Base-by-base conservation (phyloP, 2,797 vertebrate genomes). In the Sebastes cheni region DNA sequence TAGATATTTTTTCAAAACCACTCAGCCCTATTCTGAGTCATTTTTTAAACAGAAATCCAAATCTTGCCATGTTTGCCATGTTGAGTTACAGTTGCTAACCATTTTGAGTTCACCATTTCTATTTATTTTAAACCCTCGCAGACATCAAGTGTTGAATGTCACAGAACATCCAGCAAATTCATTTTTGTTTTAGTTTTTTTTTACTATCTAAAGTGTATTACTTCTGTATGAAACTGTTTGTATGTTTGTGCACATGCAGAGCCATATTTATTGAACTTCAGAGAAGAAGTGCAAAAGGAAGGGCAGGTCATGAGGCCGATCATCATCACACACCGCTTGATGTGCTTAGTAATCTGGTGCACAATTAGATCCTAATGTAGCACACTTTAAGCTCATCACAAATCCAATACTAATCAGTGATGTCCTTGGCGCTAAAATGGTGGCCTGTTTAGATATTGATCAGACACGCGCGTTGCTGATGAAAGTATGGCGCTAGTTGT, bases 371-470 rank as follows among this genome's bases (percentile, higher is more conserved):
- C 89, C 93, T 93, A 93, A 94, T 92, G 89, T 75, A 5, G 84
- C 88, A 86, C 86, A 86, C 90, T 94, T 93, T 93, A 91, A 91
- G 89, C 92, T 94, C 92, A 94, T 94, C 94, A 87, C 91, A 95
- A 95, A 94, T 94, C 94, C 95, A 95, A 96, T 96, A 95, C 77
- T 93, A 93, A 94, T 96, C 95, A 93, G 91, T 29, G 77, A 75
- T 91, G 95, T 95, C 95, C 95, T 96, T 96, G 95, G 84, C 22
- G 62, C 87, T 84, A 89, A 93, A 92, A 94, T 91, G 91, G 80
- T 75, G 70, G 86, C 67, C 81, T 80, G 86, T 95, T 93, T 84
- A 88, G 92, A 88, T 94, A 96, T 96, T 65, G 94, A 96, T 94
- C 85, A 82, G 81, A 84, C 73, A 16, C 58, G 23, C 14, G 65